phyloP scores from a whole-genome alignment of 2,797 vertebrate species.

The Mormyrops attenuatus region DNA sequence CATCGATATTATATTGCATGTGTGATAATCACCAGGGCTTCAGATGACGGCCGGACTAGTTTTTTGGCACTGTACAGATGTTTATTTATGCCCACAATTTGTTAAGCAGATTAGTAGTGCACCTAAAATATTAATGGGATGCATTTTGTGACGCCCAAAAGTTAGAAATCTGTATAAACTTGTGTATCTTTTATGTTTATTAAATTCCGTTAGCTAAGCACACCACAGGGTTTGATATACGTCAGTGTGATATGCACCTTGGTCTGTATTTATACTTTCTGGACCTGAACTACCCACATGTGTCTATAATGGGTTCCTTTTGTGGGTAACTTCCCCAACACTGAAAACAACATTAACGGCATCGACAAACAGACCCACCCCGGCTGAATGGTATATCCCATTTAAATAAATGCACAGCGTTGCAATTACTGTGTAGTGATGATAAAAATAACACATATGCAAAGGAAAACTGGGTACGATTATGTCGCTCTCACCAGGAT shows the following conservation, averaged over 20 bases:
- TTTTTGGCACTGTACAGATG: neutral
- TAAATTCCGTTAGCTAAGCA: neutral
- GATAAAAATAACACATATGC: neutral
- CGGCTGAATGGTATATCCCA: neutral
- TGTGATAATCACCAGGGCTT: neutral
- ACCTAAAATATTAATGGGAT: neutral
- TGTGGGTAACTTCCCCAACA: neutral
- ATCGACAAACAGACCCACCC: neutral
- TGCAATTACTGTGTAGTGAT: neutral
- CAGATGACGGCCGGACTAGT: neutral
- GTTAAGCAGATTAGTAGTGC: neutral
- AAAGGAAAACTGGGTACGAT: neutral
- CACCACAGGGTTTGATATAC: neutral
- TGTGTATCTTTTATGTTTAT: neutral
- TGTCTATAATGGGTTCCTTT: neutral
- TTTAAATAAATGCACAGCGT: neutral
- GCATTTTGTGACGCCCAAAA: neutral
- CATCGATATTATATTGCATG: neutral
- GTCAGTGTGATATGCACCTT: neutral
- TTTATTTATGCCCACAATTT: neutral
- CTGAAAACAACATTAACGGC: neutral
- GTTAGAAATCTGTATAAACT: neutral
- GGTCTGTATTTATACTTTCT: neutral
- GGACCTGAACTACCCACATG: neutral
- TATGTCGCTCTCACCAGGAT: constrained; percentile 58